These are phyloP conservation scores for Habrosyne pyritoides DNA, from an alignment of 2,888 invertebrate species.

Conservation along the genomic window DNA sequence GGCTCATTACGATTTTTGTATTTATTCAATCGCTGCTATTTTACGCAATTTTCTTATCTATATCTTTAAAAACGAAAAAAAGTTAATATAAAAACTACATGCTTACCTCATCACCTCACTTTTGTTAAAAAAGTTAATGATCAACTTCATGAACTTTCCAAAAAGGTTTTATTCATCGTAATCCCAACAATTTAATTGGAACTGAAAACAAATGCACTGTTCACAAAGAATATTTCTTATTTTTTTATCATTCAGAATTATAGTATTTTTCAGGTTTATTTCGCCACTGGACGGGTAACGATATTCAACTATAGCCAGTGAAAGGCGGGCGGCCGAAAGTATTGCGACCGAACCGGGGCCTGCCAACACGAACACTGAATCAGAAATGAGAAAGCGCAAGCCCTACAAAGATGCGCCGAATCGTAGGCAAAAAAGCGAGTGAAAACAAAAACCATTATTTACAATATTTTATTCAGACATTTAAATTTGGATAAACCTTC, in stretches of 20 bases:
- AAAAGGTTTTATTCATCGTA: neutral
- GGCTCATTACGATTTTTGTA: no score
- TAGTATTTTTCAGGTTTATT: neutral
- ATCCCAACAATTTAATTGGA: neutral
- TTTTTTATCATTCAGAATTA: neutral
- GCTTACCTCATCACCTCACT: conserved; percentile 1
- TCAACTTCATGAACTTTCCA: neutral
- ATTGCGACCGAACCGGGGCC: conserved; percentile 47
- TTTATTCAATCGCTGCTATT: no score
- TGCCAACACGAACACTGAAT: conserved; percentile 57
- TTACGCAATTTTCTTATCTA: no score
- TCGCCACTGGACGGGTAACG: neutral
- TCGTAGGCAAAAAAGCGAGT: conserved; percentile 3
- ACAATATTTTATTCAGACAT: neutral
- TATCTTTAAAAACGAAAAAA: no score
- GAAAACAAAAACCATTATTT: neutral
- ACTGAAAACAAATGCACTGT: neutral
- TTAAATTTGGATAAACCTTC: neutral
- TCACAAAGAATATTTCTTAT: neutral
- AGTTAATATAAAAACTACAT: neutral
- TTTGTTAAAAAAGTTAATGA: neutral
- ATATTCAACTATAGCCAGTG: neutral
- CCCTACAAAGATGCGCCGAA: conserved; percentile 45
- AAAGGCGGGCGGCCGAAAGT: conserved; percentile 26
- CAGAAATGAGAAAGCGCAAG: conserved; percentile 45